phyloP scores from a whole-genome alignment of 2,797 vertebrate genomes.

The Zenarchopterus dispar region DNA sequence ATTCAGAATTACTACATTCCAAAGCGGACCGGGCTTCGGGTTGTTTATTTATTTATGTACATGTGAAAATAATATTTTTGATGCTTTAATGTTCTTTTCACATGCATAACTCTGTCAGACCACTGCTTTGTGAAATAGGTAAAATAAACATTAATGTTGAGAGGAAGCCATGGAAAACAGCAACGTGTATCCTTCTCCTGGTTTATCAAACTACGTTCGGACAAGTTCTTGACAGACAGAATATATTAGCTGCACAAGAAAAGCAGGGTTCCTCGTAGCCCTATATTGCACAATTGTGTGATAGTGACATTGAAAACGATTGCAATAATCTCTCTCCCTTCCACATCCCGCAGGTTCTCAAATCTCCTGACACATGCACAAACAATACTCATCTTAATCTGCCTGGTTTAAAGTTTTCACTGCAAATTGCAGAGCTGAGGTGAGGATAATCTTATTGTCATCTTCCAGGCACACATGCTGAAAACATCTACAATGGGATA shows the following conservation, averaged over 20 bases:
- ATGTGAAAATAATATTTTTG: conserved; percentile 77
- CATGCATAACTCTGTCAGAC: conserved; percentile 66
- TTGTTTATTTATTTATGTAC: conserved; percentile 80
- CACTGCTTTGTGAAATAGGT: conserved; percentile 75
- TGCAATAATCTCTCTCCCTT: conserved; percentile 13
- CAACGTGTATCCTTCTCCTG: conserved; percentile 57
- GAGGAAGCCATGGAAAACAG: conserved; percentile 63
- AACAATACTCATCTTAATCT: conserved; percentile 27
- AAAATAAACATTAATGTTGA: conserved; percentile 78
- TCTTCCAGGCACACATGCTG: too few species aligned
- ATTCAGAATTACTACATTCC: conserved; percentile 81
- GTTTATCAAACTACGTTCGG: conserved; percentile 63
- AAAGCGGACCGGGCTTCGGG: conserved; percentile 68
- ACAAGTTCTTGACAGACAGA: conserved; percentile 55
- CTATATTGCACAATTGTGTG: conserved; percentile 24
- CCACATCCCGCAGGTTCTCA: conserved; percentile 22
- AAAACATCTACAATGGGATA: too few species aligned
- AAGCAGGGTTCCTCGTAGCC: conserved; percentile 23
- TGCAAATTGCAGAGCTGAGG: conserved; percentile 30
- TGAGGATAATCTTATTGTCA: too few species aligned
- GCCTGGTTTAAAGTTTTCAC: conserved; percentile 32
- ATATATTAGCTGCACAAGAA: conserved; percentile 23
- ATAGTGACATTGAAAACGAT: conserved; percentile 42
- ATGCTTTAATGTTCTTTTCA: conserved; percentile 81
- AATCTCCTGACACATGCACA: conserved; percentile 35